A percentile compares a stretch with the other conserved stretches of the same genome.
These are phyloP conservation scores for Microctenopoma stevenorrisi DNA, from an alignment of 2,797 vertebrate genomes.

Conservation along the genomic window DNA sequence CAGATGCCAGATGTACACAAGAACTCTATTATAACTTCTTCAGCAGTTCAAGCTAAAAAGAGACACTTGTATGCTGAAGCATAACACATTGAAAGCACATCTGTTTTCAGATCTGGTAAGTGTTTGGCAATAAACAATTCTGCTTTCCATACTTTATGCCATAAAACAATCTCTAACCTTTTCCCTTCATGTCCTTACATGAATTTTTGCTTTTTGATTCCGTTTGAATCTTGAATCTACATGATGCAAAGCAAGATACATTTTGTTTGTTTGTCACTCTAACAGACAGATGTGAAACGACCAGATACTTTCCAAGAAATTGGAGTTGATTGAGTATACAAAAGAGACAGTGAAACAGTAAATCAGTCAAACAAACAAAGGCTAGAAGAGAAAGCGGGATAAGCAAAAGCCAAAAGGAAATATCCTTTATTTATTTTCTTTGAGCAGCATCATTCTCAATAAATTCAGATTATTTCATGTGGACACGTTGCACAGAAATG, in stretches of 20 bases:
- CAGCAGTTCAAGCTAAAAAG: not conserved
- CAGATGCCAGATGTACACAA: slow-evolving; percentile 28
- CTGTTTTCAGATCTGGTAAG: slow-evolving; percentile 6
- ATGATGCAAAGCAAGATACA: not conserved
- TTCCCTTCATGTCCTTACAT: not conserved
- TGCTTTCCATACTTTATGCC: not conserved
- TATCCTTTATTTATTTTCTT: not conserved
- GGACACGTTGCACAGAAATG: not conserved
- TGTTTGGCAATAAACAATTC: slow-evolving; percentile 39
- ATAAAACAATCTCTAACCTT: slow-evolving; percentile 1
- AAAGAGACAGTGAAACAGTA: not conserved
- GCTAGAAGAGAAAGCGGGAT: not conserved
- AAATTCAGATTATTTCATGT: not conserved
- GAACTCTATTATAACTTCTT: slow-evolving; percentile 21
- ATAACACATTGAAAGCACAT: slow-evolving; percentile 19
- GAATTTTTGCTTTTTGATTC: too few species aligned
- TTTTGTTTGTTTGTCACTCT: not conserved
- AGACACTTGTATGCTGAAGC: slow-evolving; percentile 2
- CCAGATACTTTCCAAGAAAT: not conserved
- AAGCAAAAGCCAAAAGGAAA: not conserved
- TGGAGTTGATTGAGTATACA: not conserved
- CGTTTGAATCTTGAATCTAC: too few species aligned
- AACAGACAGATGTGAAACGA: not conserved
- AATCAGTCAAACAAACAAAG: not conserved
- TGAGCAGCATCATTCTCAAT: not conserved